These are phyloP conservation scores for Macrobrachium nipponense DNA, from an alignment of 1,140 invertebrate genomes.

Conservation along the genomic window DNA sequence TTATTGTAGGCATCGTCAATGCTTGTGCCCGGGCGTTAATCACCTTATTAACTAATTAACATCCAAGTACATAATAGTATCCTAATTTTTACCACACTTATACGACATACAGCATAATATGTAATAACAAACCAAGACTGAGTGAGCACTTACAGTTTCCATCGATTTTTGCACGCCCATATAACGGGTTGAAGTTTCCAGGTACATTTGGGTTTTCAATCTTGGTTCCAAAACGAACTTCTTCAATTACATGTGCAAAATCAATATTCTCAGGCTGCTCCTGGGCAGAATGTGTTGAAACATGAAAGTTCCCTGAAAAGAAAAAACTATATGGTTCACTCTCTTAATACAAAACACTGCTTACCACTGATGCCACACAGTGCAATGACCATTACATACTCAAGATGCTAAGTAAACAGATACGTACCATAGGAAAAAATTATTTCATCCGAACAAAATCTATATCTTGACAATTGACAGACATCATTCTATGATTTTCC, in stretches of 20 bases:
- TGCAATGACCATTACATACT: too few relatives aligned
- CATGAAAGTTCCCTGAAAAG: constrained; percentile 75
- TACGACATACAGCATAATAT: neutral
- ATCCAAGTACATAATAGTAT: too few relatives aligned
- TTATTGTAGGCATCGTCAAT: too few relatives aligned
- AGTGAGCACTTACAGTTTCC: constrained; percentile 67
- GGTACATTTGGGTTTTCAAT: constrained; percentile 65
- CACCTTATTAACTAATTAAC: too few relatives aligned
- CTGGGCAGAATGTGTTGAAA: constrained; percentile 75
- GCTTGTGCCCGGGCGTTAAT: too few relatives aligned
- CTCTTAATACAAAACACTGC: neutral
- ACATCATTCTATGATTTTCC: neutral
- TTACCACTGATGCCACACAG: too few relatives aligned
- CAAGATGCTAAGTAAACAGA: too few relatives aligned
- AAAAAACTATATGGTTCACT: neutral
- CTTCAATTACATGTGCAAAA: constrained; percentile 74
- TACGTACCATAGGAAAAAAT: too few relatives aligned
- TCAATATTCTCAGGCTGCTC: constrained; percentile 72
- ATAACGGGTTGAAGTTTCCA: constrained; percentile 73
- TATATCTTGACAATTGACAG: neutral
- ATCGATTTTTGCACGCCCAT: constrained; percentile 67
- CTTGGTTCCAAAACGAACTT: constrained; percentile 73
- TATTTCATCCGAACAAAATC: too few relatives aligned
- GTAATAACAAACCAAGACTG: neutral
- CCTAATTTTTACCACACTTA: neutral